Conservation (phyloP, 2,888 invertebrate genomes). For the Spodoptera exigua region DNA sequence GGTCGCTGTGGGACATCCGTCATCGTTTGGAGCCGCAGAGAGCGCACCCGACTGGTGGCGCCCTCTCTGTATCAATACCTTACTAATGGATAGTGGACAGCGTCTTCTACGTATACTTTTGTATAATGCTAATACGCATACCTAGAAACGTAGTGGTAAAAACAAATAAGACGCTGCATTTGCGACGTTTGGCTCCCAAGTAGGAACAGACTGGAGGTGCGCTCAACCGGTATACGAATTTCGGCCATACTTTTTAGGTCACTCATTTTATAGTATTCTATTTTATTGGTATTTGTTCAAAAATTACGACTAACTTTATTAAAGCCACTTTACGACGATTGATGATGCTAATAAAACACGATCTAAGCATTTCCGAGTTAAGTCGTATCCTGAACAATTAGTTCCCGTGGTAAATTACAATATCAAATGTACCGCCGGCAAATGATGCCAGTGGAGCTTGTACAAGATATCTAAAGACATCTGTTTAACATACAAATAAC, state of each 20-base stretch:
- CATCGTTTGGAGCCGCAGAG: slow-evolving; percentile 54
- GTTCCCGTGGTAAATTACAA: slow-evolving; percentile 41
- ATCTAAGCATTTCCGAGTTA: slow-evolving; percentile 10
- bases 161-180: too few species aligned
- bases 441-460: slow-evolving; percentile 34
- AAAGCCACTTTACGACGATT: too few species aligned
- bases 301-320: too few species aligned
- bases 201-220: too few species aligned
- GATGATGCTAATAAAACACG: slow-evolving; percentile 17
- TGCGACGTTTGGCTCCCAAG: too few species aligned
- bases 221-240: too few species aligned
- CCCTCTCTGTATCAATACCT: slow-evolving; percentile 32
- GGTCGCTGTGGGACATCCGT: slow-evolving; percentile 52
- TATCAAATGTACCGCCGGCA: slow-evolving; percentile 40
- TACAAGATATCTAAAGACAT: slow-evolving; percentile 29
- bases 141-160: too few species aligned
- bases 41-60: slow-evolving; percentile 13
- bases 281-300: too few species aligned
- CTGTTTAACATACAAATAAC: slow-evolving; percentile 63
- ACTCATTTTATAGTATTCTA: too few species aligned
- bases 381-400: slow-evolving; percentile 26
- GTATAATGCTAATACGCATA: too few species aligned
- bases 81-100: not conserved
- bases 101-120: too few species aligned
- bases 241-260: too few species aligned